Base-by-base conservation (phyloP, 2,113 vertebrate genomes). In the Clinocottus analis region DNA sequence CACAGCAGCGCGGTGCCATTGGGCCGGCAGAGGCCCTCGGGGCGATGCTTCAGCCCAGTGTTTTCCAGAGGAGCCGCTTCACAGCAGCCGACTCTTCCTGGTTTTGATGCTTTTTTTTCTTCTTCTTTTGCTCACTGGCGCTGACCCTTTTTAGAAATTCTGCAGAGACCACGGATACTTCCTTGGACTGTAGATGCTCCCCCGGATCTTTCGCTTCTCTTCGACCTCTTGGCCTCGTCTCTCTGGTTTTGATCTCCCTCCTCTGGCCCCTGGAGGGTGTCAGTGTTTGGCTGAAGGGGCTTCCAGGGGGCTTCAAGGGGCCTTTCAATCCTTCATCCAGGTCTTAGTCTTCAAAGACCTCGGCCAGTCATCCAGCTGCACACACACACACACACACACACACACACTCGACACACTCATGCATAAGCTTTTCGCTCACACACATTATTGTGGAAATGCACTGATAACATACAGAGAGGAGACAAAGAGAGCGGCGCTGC, bases 281-380 rank as follows among this genome's bases (percentile, higher is more conserved):
- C 87, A 84, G 86, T 47, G 77, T 86, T n/a, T 91, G 89, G 91
- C 93, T 93, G 92, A 94, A 91, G 89, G 90, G 91, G 93, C 90
- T 94, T 94, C 92, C 84, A 88, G 95, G 96, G 96, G 95, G 86
- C 89, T 93, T 93, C 90, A 92, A 91, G 84, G 83, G 91, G 89
- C 87, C 96, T 97, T 97, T 96, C 96, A 96, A 96, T 91, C 95
- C 95, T 98, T 97, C 96, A 98, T 97, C 91, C 96, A 96, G 96
- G 97, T 96, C 96, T 98, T 97, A 97, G 90, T 96, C 96, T 98
- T 98, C 96, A 97, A 98, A 97, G 96, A 96, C 97, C 94, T 95
- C 93, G 96, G 96, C 90, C 91, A 90, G 88, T 91, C 85, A 91
- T 84, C 62, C 87, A 83, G 78, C 82, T 87, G 74, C 80, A 89